These are phyloP conservation scores for Muschampia staudingeri DNA, from an alignment of 2,888 invertebrate genomes.

Conservation along the genomic window DNA sequence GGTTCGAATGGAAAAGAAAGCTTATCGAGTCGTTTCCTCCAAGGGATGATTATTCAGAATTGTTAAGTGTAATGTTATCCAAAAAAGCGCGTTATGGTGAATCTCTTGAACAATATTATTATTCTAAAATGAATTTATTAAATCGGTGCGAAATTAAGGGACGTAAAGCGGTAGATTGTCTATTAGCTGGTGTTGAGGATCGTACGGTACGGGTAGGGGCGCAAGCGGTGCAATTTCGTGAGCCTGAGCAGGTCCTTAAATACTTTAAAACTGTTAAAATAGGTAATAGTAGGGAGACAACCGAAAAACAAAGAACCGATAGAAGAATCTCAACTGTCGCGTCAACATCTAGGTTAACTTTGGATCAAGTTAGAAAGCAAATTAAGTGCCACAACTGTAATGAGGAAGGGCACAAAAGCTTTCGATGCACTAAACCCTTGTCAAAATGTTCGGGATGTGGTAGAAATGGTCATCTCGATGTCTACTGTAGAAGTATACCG, in stretches of 20 bases:
- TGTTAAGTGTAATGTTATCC: not conserved
- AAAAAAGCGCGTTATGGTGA: slow-evolving; percentile 17
- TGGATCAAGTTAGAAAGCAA: not conserved
- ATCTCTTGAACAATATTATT: slow-evolving; percentile 12
- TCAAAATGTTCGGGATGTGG: not conserved
- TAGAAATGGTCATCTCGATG: not conserved
- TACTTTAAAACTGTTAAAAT: not conserved
- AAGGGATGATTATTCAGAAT: not conserved
- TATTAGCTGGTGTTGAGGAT: not conserved
- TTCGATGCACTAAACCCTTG: not conserved
- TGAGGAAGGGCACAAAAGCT: not conserved
- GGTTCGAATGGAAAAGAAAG: slow-evolving; percentile 2
- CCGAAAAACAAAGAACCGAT: not conserved
- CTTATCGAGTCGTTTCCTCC: slow-evolving; percentile 11
- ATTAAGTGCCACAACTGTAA: not conserved
- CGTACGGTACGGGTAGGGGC: not conserved
- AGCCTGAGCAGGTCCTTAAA: not conserved
- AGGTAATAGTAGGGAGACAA: not conserved
- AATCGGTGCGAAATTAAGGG: not conserved
- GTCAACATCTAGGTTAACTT: not conserved
- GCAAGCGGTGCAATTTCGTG: slow-evolving; percentile 1
- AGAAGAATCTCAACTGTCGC: not conserved
- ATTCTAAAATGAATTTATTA: not conserved
- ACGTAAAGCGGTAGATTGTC: slow-evolving; percentile 6
- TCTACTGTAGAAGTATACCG: not conserved